These are phyloP conservation scores for Epinephelus cyanopodus DNA, from an alignment of 2,113 vertebrate species.

Conservation along the genomic window DNA sequence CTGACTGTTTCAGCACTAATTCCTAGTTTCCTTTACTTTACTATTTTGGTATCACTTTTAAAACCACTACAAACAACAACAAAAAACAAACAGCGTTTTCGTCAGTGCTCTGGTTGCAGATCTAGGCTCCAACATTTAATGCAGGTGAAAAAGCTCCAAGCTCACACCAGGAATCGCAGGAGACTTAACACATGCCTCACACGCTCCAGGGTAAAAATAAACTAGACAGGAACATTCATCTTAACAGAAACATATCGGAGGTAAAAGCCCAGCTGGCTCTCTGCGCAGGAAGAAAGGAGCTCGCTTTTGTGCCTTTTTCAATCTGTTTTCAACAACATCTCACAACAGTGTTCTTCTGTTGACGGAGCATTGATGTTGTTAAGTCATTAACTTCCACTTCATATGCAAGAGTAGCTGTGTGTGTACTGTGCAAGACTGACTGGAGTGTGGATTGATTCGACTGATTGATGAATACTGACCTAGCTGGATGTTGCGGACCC, in stretches of 20 bases:
- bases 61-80: background rate
- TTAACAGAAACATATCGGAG: constrained; percentile 59
- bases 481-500: constrained; percentile 98
- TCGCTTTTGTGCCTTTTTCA: constrained; percentile 3
- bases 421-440: too few relatives aligned
- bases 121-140: constrained; percentile 24
- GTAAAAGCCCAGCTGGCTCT: constrained; percentile 54
- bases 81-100: background rate
- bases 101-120: background rate
- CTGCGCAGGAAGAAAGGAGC: constrained; percentile 5
- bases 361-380: background rate
- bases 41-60: background rate
- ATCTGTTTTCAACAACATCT: constrained; percentile 18
- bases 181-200: constrained; percentile 69
- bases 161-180: constrained; percentile 53
- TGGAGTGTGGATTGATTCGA: background rate
- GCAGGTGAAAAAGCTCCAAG: constrained; percentile 51
- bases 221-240: constrained; percentile 74
- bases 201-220: constrained; percentile 77
- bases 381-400: background rate
- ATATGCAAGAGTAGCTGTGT: background rate
- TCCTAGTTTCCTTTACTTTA: background rate
- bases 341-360: background rate
- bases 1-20: background rate
- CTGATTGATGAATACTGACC: constrained; percentile 80